Evolutionary conservation across 1,140 invertebrate species (phyloP), one percentile per base, ranked within the genome.

Genomic region (Galleria mellonella): DNA sequence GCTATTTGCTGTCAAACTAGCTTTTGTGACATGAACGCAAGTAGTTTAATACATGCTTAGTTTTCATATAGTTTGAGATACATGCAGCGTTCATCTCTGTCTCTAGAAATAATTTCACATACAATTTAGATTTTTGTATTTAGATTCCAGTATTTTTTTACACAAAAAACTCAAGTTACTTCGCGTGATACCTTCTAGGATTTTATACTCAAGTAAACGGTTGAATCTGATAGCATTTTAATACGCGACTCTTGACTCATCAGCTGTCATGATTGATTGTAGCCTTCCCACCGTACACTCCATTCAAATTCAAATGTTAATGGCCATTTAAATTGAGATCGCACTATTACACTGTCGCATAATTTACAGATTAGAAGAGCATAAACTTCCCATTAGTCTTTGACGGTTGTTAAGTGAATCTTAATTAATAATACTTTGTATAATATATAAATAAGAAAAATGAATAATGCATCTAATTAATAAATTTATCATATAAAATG

Each of bases 191-290:
- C n/a, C n/a, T n/a, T n/a, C n/a, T 23, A 23, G 2, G 17, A 23
- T 3, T 23, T 23, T 23, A n/a, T 23, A 23, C 6, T 23, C 6
- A 23, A 6, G 15, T 33, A 42, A 39, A 23, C 17, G 17, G 17
- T 23, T 23, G 14, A 37, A 13, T 17, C 12, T 58, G 51, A 62
- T 62, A 50, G 51, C 59, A 51, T 62, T 62, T 58, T 58, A 58
- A 62, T 62, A 56, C 46, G 27, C 37, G 45, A 14, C 17, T n/a
- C n/a, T 23, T 23, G 17, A 23, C 17, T 23, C 17, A 23, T 23
- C 17, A 6, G 6, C 17, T 23, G 17, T 23, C 17, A 23, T 55
- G 60, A 58, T 62, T 62, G 59, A 62, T 53, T 46, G 43, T 10
- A 9, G 33, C 32, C 35, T 43, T 23, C 17, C 17, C 14, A 38